These are phyloP conservation scores for Apostichopus japonicus DNA, from an alignment of 35 echinoderm and acorn worm genomes.

Conservation along the genomic window DNA sequence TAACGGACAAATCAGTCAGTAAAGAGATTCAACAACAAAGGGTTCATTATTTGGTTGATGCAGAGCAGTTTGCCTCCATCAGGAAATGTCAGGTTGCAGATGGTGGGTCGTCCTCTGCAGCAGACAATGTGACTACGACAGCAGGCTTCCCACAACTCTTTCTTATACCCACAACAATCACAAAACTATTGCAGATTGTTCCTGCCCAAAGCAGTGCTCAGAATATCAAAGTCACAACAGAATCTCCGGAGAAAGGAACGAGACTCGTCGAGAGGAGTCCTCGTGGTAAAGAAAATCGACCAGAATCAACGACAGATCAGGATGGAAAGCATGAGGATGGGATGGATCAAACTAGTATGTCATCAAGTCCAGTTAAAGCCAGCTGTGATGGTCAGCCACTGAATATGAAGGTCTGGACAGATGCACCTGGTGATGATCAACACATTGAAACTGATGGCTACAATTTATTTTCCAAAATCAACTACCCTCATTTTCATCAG, in stretches of 20 bases:
- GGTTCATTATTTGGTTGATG: background rate
- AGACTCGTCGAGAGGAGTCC: background rate
- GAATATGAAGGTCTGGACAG: background rate
- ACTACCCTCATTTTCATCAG: slow-evolving; percentile 33
- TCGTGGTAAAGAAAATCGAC: background rate
- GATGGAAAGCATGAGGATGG: background rate
- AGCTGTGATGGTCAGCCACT: background rate
- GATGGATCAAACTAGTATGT: background rate
- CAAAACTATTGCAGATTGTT: background rate
- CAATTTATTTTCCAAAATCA: background rate
- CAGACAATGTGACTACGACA: background rate
- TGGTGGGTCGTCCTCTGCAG: background rate
- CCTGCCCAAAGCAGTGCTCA: background rate
- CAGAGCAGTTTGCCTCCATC: background rate
- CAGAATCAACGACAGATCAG: background rate
- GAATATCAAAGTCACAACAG: background rate
- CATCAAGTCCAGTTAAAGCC: background rate
- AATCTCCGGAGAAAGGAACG: background rate
- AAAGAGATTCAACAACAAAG: background rate
- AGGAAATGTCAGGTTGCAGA: background rate
- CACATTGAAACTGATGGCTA: background rate
- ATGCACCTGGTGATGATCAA: background rate
- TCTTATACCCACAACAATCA: background rate
- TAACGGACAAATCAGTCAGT: background rate
- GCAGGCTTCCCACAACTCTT: background rate